Evolutionary conservation across 1,140 invertebrate genomes (phyloP).

Genomic region (Amyelois transitella): DNA sequence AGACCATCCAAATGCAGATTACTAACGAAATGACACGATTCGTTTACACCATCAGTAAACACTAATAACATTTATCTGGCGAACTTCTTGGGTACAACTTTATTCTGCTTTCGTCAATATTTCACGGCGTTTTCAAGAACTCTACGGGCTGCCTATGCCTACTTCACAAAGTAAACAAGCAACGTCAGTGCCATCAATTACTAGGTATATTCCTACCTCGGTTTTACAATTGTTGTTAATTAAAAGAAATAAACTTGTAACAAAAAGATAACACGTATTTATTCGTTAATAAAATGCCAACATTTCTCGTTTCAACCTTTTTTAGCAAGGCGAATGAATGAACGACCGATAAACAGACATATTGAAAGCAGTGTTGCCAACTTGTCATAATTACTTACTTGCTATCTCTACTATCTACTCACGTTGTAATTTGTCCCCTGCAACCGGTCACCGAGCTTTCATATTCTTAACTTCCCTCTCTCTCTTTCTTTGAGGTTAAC

Average conservation of each 20-base stretch:
- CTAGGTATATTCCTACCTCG: conserved; percentile 7
- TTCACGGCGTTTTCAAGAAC: conserved; percentile 32
- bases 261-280: conserved; percentile 55
- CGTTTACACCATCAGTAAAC: conserved; percentile 37
- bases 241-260: conserved; percentile 24
- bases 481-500: too few relatives aligned
- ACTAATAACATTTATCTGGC: conserved; percentile 36
- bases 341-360: conserved; percentile 58
- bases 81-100: conserved; percentile 37
- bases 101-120: conserved; percentile 56
- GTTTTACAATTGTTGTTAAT: conserved; percentile 15
- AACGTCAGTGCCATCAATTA: conserved; percentile 17
- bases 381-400: not conserved
- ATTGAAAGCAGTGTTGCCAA: conserved; percentile 42
- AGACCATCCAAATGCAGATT: not conserved
- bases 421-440: too few relatives aligned
- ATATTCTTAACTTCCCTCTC: too few relatives aligned
- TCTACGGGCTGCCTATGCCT: conserved; percentile 34
- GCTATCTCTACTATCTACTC: not conserved
- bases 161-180: conserved; percentile 59
- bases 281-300: conserved; percentile 66
- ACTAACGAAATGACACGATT: not conserved
- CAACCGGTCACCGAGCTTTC: too few relatives aligned
- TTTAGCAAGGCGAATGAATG: conserved; percentile 66
- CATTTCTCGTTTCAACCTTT: conserved; percentile 65